Evolutionary conservation across 2,888 invertebrate genomes (phyloP).

Genomic region (Neoitamus cyanurus): DNA sequence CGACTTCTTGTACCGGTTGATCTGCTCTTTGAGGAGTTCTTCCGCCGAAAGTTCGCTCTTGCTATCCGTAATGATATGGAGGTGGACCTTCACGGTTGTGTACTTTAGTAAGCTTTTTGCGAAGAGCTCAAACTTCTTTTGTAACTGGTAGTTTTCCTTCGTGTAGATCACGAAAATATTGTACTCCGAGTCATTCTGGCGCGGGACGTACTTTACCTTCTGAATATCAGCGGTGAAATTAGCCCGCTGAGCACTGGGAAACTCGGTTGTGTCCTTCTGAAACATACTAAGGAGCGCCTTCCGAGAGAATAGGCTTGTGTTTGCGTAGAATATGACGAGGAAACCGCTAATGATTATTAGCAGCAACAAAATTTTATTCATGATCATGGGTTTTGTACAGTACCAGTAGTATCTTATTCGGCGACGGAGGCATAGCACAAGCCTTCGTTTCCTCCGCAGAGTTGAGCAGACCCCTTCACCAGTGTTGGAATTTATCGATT

Average conservation of each 20-base stretch:
- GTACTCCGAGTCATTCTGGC: constrained; percentile 57
- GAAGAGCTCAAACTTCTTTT: constrained; percentile 64
- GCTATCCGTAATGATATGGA: constrained; percentile 74
- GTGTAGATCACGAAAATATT: constrained; percentile 65
- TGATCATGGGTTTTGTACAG: constrained; percentile 53
- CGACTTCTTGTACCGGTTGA: constrained; percentile 66
- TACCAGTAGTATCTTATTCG: not conserved
- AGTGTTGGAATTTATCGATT: not conserved
- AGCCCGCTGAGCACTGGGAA: not conserved
- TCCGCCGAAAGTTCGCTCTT: constrained; percentile 70
- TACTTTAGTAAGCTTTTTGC: constrained; percentile 62
- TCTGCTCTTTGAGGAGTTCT: constrained; percentile 66
- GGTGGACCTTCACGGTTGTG: constrained; percentile 67
- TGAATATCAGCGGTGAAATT: constrained; percentile 49
- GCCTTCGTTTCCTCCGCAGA: not conserved
- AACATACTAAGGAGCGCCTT: constrained; percentile 50
- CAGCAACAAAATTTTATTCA: constrained; percentile 61
- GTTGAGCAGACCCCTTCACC: not conserved
- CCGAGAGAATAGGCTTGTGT: constrained; percentile 58
- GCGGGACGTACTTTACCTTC: constrained; percentile 51
- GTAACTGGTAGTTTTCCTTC: constrained; percentile 63
- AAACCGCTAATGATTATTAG: constrained; percentile 60
- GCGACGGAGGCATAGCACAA: constrained; percentile 34
- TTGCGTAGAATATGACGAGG: constrained; percentile 61
- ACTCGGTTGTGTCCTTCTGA: constrained; percentile 40